Evolutionary conservation across 2,888 invertebrate genomes (phyloP).

Genomic region (Rhabditophanes sp.): DNA sequence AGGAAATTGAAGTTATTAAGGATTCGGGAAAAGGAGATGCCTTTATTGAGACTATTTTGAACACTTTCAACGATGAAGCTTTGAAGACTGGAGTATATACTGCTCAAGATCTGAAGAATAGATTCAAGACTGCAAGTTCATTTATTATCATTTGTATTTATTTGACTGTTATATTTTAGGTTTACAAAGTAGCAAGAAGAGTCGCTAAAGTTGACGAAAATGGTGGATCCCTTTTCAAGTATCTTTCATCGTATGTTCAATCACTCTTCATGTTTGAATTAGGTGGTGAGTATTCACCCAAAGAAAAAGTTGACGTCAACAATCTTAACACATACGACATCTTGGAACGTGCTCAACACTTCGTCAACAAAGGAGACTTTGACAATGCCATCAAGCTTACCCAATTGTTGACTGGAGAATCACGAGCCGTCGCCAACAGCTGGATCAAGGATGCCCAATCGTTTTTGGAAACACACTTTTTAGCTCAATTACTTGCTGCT

Average conservation of each 20-base stretch:
- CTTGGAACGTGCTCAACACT: slow-evolving; percentile 73
- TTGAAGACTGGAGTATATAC: slow-evolving; percentile 68
- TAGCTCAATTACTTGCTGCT: slow-evolving; percentile 70
- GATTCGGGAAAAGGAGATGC: slow-evolving; percentile 57
- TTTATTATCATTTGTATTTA: too few species aligned
- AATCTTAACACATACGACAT: slow-evolving; percentile 62
- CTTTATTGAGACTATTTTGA: slow-evolving; percentile 59
- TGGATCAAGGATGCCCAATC: slow-evolving; percentile 73
- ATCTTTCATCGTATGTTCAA: slow-evolving; percentile 56
- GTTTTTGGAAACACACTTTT: slow-evolving; percentile 64
- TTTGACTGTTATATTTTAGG: too few species aligned
- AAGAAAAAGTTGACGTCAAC: slow-evolving; percentile 58
- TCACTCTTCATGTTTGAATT: slow-evolving; percentile 56
- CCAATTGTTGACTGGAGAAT: slow-evolving; percentile 66
- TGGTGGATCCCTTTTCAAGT: slow-evolving; percentile 54
- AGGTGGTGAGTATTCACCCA: slow-evolving; percentile 57
- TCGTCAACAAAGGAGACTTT: slow-evolving; percentile 65
- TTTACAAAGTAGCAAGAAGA: slow-evolving; percentile 55
- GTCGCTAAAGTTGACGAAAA: slow-evolving; percentile 69
- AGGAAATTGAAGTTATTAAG: slow-evolving; percentile 55
- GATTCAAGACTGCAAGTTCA: slow-evolving; percentile 55
- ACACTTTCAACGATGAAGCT: slow-evolving; percentile 63
- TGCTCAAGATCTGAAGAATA: slow-evolving; percentile 66
- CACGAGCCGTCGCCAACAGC: slow-evolving; percentile 63
- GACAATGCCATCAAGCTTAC: slow-evolving; percentile 59